Evolutionary conservation across 2,113 vertebrate genomes (phyloP).

Genomic region (Phaetusa simplex): DNA sequence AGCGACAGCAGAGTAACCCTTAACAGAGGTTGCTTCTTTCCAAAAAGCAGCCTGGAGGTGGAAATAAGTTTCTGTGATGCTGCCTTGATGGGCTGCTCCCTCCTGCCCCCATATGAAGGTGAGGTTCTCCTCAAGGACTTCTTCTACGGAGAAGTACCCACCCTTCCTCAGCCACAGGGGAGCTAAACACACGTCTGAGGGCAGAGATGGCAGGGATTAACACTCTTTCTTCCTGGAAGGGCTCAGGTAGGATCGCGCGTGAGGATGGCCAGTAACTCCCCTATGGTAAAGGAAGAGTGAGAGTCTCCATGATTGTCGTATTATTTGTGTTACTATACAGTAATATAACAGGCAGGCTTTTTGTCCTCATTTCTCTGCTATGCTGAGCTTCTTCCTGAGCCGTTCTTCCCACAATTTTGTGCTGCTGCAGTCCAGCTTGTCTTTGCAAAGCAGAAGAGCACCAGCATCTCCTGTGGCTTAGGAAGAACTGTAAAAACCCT

Average conservation of each 20-base stretch:
- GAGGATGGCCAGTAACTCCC: neutral
- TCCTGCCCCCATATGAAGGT: neutral
- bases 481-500: conserved; percentile 40
- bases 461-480: conserved; percentile 29
- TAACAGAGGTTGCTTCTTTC: neutral
- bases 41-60: neutral
- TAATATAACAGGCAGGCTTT: accelerated
- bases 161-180: accelerated
- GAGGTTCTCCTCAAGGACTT: neutral
- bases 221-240: neutral
- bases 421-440: neutral
- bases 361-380: neutral
- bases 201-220: neutral
- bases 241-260: neutral
- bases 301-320: neutral
- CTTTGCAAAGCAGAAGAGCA: conserved; percentile 37
- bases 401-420: neutral
- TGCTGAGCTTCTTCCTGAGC: neutral
- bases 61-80: neutral
- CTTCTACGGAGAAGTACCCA: neutral
- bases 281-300: neutral
- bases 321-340: neutral
- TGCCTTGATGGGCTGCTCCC: neutral
- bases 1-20: neutral
- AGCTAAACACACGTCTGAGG: neutral